Evolutionary conservation across 2,113 vertebrate species (phyloP).

Genomic region (Oreocharis arfaki): DNA sequence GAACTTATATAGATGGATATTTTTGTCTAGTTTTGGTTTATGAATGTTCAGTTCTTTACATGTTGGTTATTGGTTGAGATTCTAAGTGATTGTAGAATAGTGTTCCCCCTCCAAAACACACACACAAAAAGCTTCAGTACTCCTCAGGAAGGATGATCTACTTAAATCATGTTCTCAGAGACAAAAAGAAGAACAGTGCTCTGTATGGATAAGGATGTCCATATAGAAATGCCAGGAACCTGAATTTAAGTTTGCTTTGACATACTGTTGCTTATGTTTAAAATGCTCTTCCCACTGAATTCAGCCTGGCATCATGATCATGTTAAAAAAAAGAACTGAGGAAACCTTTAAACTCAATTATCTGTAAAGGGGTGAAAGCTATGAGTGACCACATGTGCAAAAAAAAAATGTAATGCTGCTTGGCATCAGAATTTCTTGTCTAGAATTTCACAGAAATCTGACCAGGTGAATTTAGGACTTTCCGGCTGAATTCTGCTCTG

Average conservation of each 20-base stretch:
- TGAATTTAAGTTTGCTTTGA: background rate
- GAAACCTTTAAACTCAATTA: background rate
- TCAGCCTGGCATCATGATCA: background rate
- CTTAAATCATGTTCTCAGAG: background rate
- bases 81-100: background rate
- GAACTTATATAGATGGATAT: background rate
- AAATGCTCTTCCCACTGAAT: background rate
- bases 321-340: background rate
- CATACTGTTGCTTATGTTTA: background rate
- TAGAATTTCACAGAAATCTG: background rate
- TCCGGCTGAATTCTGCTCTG: background rate
- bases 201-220: background rate
- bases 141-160: background rate
- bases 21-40: background rate
- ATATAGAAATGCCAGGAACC: background rate
- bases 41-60: background rate
- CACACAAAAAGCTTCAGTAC: background rate
- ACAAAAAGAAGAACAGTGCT: background rate
- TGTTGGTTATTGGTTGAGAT: background rate
- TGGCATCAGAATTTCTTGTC: background rate
- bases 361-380: background rate
- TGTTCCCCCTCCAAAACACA: background rate
- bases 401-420: background rate
- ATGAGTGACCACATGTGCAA: background rate
- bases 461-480: background rate